These are phyloP conservation scores for Camponotus vicinus DNA, from an alignment of 1,140 invertebrate genomes.

Conservation along the genomic window DNA sequence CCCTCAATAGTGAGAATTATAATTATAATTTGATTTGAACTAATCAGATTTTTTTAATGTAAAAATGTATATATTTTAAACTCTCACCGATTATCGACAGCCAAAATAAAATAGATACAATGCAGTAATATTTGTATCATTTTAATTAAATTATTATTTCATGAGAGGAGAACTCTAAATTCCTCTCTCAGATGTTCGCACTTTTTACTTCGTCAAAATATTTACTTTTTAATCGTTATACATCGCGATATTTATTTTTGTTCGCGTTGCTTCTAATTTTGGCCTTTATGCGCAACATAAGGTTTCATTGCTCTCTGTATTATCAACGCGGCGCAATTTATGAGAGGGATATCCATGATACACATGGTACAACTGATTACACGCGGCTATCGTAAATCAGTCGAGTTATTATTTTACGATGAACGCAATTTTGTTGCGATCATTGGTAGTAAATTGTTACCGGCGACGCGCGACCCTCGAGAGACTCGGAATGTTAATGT, in stretches of 20 bases:
- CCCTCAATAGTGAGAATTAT: not conserved
- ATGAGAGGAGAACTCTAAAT: not conserved
- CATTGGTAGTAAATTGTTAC: slow-evolving; percentile 54
- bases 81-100: not conserved
- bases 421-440: slow-evolving; percentile 55
- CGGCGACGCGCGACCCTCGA: slow-evolving; percentile 15
- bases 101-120: not conserved
- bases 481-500: slow-evolving; percentile 53
- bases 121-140: not conserved
- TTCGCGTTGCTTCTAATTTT: slow-evolving; percentile 8
- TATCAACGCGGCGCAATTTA: slow-evolving; percentile 47
- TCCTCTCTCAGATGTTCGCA: not conserved
- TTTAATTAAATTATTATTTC: not conserved
- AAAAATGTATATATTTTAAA: not conserved
- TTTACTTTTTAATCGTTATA: not conserved
- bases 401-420: slow-evolving; percentile 51
- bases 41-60: not conserved
- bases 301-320: slow-evolving; percentile 29
- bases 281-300: slow-evolving; percentile 7
- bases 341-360: not conserved
- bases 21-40: not conserved
- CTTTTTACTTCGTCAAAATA: not conserved
- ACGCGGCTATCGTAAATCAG: slow-evolving; percentile 46
- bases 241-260: slow-evolving; percentile 9
- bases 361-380: slow-evolving; percentile 47